Conservation (phyloP, 2,797 vertebrate species). For the Gobio occitaniae region DNA sequence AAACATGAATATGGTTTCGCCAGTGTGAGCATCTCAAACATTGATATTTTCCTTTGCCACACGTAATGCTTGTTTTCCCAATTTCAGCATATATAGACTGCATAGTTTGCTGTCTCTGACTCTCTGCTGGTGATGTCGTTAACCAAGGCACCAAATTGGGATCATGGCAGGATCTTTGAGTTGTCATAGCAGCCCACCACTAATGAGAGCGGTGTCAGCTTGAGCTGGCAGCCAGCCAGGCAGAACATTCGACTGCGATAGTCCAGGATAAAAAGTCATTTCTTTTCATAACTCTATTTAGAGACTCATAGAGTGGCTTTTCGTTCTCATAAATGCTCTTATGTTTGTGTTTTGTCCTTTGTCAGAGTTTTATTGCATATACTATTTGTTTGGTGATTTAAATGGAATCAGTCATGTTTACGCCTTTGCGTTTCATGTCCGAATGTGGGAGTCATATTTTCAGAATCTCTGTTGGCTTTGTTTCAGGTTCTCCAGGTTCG, state of each 20-base stretch:
- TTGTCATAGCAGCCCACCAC: conserved; percentile 45
- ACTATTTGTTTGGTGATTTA: conserved; percentile 12
- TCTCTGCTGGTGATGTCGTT: conserved; percentile 26
- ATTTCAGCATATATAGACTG: background rate
- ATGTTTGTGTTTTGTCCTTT: background rate
- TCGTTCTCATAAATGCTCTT: background rate
- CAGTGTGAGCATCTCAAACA: background rate
- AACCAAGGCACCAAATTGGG: conserved; percentile 2
- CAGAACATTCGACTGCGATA: conserved; percentile 23
- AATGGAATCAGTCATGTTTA: background rate
- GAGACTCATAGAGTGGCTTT: background rate
- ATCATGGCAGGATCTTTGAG: conserved; percentile 28
- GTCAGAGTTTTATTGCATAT: background rate
- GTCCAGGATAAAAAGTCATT: conserved; percentile 3
- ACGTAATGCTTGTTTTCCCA: background rate
- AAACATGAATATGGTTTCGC: background rate
- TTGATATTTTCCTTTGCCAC: background rate
- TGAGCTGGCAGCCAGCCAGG: conserved; percentile 29
- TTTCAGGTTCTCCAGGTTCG: too few relatives aligned
- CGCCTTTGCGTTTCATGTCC: background rate
- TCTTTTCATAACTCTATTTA: background rate
- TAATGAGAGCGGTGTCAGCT: conserved; percentile 43
- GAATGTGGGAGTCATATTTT: conserved; percentile 1
- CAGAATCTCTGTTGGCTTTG: background rate
- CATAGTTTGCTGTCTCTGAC: background rate